Base-by-base conservation (phyloP, 1,140 invertebrate genomes). In the Listronotus bonariensis region DNA sequence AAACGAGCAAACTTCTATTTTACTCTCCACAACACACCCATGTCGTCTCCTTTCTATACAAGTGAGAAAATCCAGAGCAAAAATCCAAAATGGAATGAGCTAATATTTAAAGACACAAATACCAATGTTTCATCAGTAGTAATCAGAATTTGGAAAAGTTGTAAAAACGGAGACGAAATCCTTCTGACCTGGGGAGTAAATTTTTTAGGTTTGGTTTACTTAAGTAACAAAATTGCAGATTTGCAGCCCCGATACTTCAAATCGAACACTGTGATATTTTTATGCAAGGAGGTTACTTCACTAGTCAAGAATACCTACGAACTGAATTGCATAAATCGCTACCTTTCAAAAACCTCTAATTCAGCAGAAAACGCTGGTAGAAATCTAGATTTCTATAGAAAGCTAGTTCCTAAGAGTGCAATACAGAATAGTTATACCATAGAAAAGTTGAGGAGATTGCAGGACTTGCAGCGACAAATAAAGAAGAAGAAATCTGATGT, bases 261-360 rank as follows among this genome's bases (percentile, higher is more conserved):
- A 69, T 79, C 84, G 14, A 94, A 96, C 75, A 89, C 92, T 55
- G 78, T 97, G 53, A 86, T 96, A 70, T 93, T 96, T 79, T 92
- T 78, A 88, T 95, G 82, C 89, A 89, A 67, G 92, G 92, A 48
- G 92, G 93, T 12, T 93, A 87, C 72, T 97, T 95, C 78, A 88
- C 88, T 46, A 77, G 78, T 63, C 67, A 74, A 14, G 67, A 78
- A 49, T 76, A 75, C 51, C 68, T 82, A 32, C 69, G 73, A 51
- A 71, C 65, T 12, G 74, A 77, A 51, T 20, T 73, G 12, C 48
- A 60, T 9, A 72, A 70, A 58, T 65, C 70, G n/a, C 46, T 75
- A 46, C 74, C 74, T 15, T 77, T 76, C 63, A 17, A 70, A 75
- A 42, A 49, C 74, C 45, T 53, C 77, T 32, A 79, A 78, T 68